Conservation (phyloP, 1,140 invertebrate species). For the Heliconius hewitsoni region DNA sequence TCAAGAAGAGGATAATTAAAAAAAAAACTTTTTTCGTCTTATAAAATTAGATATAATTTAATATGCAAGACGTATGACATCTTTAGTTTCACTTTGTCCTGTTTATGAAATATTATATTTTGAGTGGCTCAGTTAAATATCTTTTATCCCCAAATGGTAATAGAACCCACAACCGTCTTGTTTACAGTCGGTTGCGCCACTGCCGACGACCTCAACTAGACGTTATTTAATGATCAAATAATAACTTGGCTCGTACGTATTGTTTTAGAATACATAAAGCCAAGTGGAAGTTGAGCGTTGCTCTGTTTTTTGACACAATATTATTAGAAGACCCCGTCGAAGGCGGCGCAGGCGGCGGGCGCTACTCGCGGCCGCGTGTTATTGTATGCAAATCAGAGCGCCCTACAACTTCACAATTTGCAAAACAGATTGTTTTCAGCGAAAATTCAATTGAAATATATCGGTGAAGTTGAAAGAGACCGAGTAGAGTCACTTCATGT, state of each 20-base stretch:
- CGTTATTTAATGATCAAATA: background rate
- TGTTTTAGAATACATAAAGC: background rate
- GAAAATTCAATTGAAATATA: slow-evolving; percentile 45
- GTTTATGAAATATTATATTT: no score
- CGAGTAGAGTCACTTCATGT: background rate
- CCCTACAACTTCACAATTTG: slow-evolving; percentile 59
- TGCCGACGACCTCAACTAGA: no score
- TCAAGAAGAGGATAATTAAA: no score
- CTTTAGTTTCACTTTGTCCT: no score
- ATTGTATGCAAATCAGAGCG: slow-evolving; percentile 58
- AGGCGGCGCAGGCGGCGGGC: background rate
- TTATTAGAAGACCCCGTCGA: slow-evolving; percentile 8
- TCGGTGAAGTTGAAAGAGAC: slow-evolving; percentile 12
- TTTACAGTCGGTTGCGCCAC: no score
- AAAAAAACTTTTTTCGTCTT: no score
- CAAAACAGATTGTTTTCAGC: slow-evolving; percentile 68
- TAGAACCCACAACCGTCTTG: no score
- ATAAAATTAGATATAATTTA: no score
- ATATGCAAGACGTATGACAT: no score
- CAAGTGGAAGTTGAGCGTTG: background rate
- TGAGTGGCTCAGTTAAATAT: no score
- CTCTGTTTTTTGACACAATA: slow-evolving; percentile 22
- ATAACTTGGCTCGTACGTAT: background rate
- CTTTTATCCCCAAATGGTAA: no score
- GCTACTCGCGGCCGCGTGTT: slow-evolving; percentile 39